Percentiles rank a stretch among this genome's conserved stretches.
Evolutionary conservation across 2,888 invertebrate species (phyloP).

Genomic region (Atethmia centrago): DNA sequence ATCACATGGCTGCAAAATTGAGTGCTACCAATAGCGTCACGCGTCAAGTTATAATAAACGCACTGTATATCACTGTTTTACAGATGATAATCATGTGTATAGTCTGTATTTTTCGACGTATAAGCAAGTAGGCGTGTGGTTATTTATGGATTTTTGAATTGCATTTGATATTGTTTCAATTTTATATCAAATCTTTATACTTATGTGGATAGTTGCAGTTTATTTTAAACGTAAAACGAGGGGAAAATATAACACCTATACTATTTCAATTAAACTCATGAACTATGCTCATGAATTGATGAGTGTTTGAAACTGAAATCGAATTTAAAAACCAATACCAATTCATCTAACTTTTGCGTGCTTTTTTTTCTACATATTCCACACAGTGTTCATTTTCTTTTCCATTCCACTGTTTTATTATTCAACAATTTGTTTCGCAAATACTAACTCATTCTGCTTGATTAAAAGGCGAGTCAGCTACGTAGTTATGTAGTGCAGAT

Average conservation of each 20-base stretch:
- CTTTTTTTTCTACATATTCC: conserved; percentile 10
- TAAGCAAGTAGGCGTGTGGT: too few relatives aligned
- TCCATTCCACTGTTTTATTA: conserved; percentile 38
- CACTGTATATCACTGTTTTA: conserved; percentile 9
- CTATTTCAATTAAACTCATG: background rate
- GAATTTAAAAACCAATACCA: conserved; percentile 24
- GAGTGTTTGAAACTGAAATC: conserved; percentile 14
- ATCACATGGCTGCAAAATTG: too few relatives aligned
- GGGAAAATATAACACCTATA: background rate
- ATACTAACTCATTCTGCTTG: conserved; percentile 56
- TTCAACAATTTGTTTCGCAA: conserved; percentile 46
- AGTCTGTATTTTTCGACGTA: background rate
- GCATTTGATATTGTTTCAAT: background rate
- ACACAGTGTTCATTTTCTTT: conserved; percentile 26
- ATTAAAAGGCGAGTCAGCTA: conserved; percentile 54
- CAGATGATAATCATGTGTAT: background rate
- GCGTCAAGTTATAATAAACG: too few relatives aligned
- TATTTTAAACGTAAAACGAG: background rate
- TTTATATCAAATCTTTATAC: background rate
- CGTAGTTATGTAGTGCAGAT: conserved; percentile 67
- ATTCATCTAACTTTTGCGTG: conserved; percentile 18
- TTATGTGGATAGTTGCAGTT: background rate
- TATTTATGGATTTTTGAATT: background rate
- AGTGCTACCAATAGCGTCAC: too few relatives aligned
- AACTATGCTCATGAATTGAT: background rate